Percentiles rank a stretch among this genome's conserved stretches.
Conservation (phyloP, 2,113 vertebrate species). For the Blennius ocellaris region DNA sequence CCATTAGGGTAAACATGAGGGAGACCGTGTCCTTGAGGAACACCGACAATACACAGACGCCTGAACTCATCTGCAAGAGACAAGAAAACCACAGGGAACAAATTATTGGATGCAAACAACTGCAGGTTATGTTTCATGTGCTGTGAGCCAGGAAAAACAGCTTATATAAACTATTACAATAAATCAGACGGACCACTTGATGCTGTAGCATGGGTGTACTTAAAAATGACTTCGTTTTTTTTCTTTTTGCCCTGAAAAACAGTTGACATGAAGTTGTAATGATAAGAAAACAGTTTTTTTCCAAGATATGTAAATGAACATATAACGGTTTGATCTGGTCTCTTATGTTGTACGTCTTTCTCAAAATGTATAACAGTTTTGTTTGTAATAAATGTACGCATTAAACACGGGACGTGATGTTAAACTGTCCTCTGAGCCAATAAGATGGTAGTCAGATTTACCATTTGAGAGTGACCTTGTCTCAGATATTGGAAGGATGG, state of each 20-base stretch:
- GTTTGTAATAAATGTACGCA: too few relatives aligned
- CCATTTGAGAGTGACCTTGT: too few relatives aligned
- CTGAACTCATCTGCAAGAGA: constrained; percentile 87
- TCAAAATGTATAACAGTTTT: too few relatives aligned
- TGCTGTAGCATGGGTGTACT: not conserved
- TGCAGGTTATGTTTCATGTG: not conserved
- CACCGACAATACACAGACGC: constrained; percentile 87
- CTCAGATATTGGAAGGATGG: too few relatives aligned
- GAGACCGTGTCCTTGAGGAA: constrained; percentile 78
- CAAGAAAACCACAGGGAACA: constrained; percentile 12
- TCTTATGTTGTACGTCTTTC: too few relatives aligned
- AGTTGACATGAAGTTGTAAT: not conserved
- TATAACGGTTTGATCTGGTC: too few relatives aligned
- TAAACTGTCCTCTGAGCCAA: too few relatives aligned
- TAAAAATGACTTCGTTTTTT: constrained; percentile 3
- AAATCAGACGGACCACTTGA: not conserved
- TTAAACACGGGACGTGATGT: too few relatives aligned
- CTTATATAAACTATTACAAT: not conserved
- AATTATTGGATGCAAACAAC: constrained; percentile 3
- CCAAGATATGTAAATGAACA: too few relatives aligned
- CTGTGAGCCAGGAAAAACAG: not conserved
- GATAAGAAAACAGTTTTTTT: too few relatives aligned
- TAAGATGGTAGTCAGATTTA: too few relatives aligned
- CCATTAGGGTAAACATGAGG: constrained; percentile 70
- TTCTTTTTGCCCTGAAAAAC: not conserved